A percentile compares a stretch with the other conserved stretches of the same genome.
Conservation (phyloP, 2,888 invertebrate species). For the Microplitis manilae region DNA sequence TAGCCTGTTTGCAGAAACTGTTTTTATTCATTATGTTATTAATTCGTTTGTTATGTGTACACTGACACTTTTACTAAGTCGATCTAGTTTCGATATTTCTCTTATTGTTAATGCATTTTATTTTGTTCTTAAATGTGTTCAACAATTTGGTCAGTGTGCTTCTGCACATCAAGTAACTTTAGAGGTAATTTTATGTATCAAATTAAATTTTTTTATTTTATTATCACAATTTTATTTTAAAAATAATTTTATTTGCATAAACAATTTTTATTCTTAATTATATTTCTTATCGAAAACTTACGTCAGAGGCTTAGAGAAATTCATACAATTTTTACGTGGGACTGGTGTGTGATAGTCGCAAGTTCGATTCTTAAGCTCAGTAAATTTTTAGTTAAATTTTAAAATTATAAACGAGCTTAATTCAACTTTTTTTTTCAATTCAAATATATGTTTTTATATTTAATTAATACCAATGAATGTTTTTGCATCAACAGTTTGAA, state of each 20-base stretch:
- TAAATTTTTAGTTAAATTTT: too few species aligned
- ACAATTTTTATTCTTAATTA: too few species aligned
- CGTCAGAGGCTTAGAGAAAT: too few species aligned
- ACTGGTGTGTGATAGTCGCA: too few species aligned
- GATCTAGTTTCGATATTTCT: neutral
- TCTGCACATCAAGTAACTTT: neutral
- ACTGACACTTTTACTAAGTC: neutral
- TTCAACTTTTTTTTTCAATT: too few species aligned
- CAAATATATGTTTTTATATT: neutral
- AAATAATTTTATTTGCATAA: neutral
- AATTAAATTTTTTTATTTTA: neutral
- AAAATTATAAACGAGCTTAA: too few species aligned
- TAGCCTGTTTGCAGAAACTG: neutral
- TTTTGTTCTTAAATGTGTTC: neutral
- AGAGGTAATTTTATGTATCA: neutral
- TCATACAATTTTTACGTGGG: too few species aligned
- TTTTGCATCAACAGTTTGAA: neutral
- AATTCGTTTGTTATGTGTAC: neutral
- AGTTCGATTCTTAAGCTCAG: too few species aligned
- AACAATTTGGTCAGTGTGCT: neutral
- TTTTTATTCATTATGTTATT: neutral
- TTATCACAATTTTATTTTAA: neutral
- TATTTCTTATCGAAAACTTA: too few species aligned
- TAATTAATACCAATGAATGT: neutral
- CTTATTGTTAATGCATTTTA: neutral